Base-by-base conservation (phyloP, 2,888 invertebrate genomes). In the Amiota minor region DNA sequence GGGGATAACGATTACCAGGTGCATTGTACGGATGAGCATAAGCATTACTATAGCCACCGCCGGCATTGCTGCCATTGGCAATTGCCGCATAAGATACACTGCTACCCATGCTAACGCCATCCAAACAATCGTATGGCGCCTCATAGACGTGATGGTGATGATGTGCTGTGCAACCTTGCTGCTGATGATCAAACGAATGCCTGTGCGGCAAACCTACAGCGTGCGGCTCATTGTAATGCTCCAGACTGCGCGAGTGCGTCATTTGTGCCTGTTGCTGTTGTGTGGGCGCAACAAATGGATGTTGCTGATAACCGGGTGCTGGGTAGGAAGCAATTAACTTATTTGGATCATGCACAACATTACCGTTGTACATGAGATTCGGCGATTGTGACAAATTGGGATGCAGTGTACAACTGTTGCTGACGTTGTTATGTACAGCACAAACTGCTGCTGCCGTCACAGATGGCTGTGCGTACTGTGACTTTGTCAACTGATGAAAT, bases 131-230 rank as follows among this genome's bases (percentile, higher is more conserved):
- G 75, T 88, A 90, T 2, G 87, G 86, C 12, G 85, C 77, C 75
- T 89, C 89, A 77, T 89, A 89, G 14, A 88, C 75, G 72, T 88
- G 82, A 46, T 79, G 79, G 64, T 77, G 78, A 14, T 78, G 80
- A 72, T 61, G 74, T 49, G 79, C 78, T 14, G 76, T 76, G 55
- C 80, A 86, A 1, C 83, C 82, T 73, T 85, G 83, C 56, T 86
- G 87, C 55, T 89, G 89, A 75, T 90, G 89, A 78, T 90, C 90
- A 62, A 90, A 89, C 1, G 90, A 90, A 75, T 89, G 89, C 1
- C 90, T 88, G 78, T 89, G 89, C 4, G 89, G 87, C 73, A 88
- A 74, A 12, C 76, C 75, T 16, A 75, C 75, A 0, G 79, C 77
- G 46, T 82, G 81, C 67, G 88, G 87, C 70, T 88, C 88, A 76